phyloP scores from a whole-genome alignment of 2,797 vertebrate species.

The Xenopus petersii region DNA sequence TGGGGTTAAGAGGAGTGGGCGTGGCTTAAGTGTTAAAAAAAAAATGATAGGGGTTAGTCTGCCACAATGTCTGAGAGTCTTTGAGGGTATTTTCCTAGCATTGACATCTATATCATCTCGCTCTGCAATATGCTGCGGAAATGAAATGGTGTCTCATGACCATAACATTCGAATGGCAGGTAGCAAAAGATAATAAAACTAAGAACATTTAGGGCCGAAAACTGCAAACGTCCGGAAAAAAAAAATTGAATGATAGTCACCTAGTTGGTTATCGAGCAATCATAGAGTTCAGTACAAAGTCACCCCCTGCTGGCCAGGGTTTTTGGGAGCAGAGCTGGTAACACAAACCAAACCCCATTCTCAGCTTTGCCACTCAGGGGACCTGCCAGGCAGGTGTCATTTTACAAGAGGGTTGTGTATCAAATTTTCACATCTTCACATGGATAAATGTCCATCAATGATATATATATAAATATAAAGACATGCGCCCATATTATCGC shows the following conservation, averaged over 20 bases:
- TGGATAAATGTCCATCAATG: neutral
- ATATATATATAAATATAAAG: too few relatives aligned
- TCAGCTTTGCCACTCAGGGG: conserved; percentile 14
- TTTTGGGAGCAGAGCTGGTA: neutral
- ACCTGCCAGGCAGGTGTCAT: conserved; percentile 32
- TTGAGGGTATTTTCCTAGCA: too few relatives aligned
- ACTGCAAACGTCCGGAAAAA: too few relatives aligned
- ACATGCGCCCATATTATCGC: too few relatives aligned
- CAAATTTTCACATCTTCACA: conserved; percentile 18
- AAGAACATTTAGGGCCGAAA: too few relatives aligned
- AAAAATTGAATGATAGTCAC: neutral
- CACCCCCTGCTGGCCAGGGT: conserved; percentile 44
- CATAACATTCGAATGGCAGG: too few relatives aligned
- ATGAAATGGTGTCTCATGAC: too few relatives aligned
- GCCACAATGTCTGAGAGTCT: conserved; percentile 18
- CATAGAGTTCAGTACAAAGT: conserved; percentile 9
- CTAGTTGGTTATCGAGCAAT: conserved; percentile 13
- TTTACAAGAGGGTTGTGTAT: conserved; percentile 31
- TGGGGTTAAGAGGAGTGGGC: conserved; percentile 26
- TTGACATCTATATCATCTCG: too few relatives aligned
- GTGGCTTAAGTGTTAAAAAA: conserved; percentile 18
- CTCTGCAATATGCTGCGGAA: too few relatives aligned
- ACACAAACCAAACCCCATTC: conserved; percentile 5
- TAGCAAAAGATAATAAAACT: too few relatives aligned
- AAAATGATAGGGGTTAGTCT: conserved; percentile 24